Conservation (phyloP, 2,888 invertebrate genomes). For the Heliconius charithonia region DNA sequence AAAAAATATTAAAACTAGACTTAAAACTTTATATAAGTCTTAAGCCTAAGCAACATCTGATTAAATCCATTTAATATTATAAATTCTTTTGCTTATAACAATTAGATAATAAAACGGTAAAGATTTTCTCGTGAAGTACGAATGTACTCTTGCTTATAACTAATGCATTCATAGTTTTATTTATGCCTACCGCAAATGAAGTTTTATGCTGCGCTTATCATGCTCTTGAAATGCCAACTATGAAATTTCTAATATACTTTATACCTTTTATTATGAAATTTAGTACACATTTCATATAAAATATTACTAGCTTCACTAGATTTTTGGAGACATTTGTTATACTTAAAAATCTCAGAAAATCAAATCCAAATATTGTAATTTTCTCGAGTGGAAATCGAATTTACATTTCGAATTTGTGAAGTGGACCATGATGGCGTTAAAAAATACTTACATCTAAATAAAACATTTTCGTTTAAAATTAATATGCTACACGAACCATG, state of each 20-base stretch:
- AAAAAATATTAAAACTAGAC: no score
- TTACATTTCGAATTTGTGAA: no score
- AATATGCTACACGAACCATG: constrained; percentile 30
- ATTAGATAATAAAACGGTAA: no score
- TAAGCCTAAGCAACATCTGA: no score
- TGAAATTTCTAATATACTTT: constrained; percentile 2
- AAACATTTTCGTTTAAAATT: constrained; percentile 21
- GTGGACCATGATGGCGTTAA: no score
- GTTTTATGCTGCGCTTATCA: constrained; percentile 8
- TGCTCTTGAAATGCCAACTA: constrained; percentile 12
- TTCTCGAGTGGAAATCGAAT: no score
- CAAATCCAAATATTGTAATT: no score
- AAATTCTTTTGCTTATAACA: not conserved
- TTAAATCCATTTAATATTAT: not conserved
- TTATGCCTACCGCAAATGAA: not conserved
- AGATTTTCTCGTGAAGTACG: not conserved
- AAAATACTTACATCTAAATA: not conserved
- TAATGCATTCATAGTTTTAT: constrained; percentile 9
- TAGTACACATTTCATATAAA: not conserved
- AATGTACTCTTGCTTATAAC: not conserved
- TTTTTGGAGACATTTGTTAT: no score
- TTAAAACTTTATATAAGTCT: no score
- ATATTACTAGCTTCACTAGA: no score
- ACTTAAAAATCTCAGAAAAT: no score
- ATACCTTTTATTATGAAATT: not conserved